Evolutionary conservation across 2,888 invertebrate genomes (phyloP).

Genomic region (Celastrina argiolus): DNA sequence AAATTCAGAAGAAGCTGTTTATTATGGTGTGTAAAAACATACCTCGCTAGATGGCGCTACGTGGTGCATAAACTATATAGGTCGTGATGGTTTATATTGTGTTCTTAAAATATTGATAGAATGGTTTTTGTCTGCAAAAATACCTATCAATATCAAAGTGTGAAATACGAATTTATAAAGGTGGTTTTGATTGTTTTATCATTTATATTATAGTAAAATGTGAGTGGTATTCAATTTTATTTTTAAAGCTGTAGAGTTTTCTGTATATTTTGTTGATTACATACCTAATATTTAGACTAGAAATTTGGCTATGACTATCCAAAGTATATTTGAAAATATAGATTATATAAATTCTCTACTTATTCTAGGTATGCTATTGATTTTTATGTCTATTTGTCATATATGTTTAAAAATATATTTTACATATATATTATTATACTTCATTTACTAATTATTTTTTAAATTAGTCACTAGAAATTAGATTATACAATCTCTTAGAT

Average conservation of each 20-base stretch:
- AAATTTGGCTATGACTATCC: slow-evolving; percentile 67
- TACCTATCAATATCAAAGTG: slow-evolving; percentile 25
- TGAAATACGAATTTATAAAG: not conserved
- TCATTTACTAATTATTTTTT: no score
- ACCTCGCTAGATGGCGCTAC: not conserved
- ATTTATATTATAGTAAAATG: not conserved
- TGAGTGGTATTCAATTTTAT: not conserved
- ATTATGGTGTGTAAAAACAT: not conserved
- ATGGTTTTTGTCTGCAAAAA: not conserved
- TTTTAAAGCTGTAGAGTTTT: not conserved
- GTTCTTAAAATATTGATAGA: not conserved
- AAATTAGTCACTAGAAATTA: no score
- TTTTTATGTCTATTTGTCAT: not conserved
- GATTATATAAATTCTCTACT: slow-evolving; percentile 26
- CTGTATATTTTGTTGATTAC: slow-evolving; percentile 58
- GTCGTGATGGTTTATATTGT: not conserved
- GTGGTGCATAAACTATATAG: not conserved
- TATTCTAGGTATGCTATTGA: slow-evolving; percentile 25
- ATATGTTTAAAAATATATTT: no score
- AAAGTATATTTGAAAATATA: slow-evolving; percentile 45
- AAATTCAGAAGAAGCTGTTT: not conserved
- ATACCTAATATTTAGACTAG: slow-evolving; percentile 61
- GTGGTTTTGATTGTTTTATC: not conserved
- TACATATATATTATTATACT: not conserved
- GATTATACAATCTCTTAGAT: no score